A percentile compares a stretch with the other conserved stretches of the same genome.
Conservation (phyloP, 2,113 vertebrate genomes). For the Pachyramphus minor region DNA sequence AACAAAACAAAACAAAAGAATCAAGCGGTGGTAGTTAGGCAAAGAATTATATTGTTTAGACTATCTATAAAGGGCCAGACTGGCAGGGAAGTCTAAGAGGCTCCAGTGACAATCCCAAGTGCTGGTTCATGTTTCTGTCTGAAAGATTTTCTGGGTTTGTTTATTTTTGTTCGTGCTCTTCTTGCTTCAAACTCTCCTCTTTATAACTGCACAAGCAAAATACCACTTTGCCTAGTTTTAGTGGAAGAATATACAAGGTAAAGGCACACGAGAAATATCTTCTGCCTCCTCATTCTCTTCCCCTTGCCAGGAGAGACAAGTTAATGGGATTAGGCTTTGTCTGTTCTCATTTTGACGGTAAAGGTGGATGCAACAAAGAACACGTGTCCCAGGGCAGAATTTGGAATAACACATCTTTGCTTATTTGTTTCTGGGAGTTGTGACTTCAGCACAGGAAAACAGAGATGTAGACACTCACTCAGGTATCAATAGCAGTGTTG, state of each 20-base stretch:
- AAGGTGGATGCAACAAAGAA: not conserved
- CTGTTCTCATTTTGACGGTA: not conserved
- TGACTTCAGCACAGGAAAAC: not conserved
- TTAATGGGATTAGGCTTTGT: not conserved
- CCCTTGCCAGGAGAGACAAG: not conserved
- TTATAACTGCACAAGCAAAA: not conserved
- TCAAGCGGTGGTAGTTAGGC: not conserved
- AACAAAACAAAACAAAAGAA: slow-evolving; percentile 44
- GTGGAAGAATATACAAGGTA: not conserved
- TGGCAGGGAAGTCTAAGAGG: not conserved
- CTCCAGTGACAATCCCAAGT: not conserved
- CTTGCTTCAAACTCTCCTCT: not conserved
- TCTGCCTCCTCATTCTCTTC: not conserved
- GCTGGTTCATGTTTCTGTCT: not conserved
- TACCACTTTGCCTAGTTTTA: not conserved
- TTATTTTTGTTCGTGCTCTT: not conserved
- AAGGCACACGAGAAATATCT: not conserved
- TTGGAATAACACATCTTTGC: not conserved
- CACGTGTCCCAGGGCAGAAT: not conserved
- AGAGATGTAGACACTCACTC: accelerated
- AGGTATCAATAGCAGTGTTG: not conserved
- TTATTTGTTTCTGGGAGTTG: not conserved
- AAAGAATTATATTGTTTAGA: slow-evolving; percentile 5
- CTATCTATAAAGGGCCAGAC: slow-evolving; percentile 50
- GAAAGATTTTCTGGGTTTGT: not conserved